Evolutionary conservation across 2,888 invertebrate genomes (phyloP).

Genomic region (Chelonus formosanus): DNA sequence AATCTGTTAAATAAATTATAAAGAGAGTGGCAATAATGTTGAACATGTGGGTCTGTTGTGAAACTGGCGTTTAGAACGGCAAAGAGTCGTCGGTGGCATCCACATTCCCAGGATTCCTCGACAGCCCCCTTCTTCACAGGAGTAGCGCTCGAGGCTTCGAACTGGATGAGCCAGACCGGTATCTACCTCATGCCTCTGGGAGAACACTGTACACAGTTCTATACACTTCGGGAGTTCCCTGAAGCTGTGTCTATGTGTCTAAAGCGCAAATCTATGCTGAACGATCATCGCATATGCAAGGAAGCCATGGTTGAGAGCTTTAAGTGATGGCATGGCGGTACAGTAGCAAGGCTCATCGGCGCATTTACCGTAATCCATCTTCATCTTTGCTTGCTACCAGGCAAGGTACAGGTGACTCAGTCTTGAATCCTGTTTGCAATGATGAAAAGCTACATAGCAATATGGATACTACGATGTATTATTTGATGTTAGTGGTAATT

Average conservation of each 20-base stretch:
- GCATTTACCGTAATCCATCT: slow-evolving; percentile 33
- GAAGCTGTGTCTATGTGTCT: background rate
- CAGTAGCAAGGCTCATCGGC: slow-evolving; percentile 16
- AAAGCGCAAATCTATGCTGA: slow-evolving; percentile 8
- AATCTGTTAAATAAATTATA: slow-evolving; percentile 20
- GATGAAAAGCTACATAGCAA: slow-evolving; percentile 3
- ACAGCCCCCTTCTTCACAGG: slow-evolving; percentile 15
- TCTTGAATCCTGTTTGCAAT: slow-evolving; percentile 24
- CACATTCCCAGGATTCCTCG: slow-evolving; percentile 55
- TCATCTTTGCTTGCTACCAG: slow-evolving; percentile 25
- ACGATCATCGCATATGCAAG: slow-evolving; percentile 6
- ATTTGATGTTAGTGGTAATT: background rate
- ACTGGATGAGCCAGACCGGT: slow-evolving; percentile 15
- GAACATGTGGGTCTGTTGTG: slow-evolving; percentile 13
- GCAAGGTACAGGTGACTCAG: slow-evolving; percentile 25
- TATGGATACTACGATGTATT: no score
- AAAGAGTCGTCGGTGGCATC: slow-evolving; percentile 53
- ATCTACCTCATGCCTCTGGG: background rate
- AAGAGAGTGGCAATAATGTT: slow-evolving; percentile 5
- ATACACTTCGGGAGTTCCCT: background rate
- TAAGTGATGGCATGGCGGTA: background rate
- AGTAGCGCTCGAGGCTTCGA: slow-evolving; percentile 9
- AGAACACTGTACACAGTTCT: background rate
- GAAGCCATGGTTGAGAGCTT: no score
- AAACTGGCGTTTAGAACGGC: slow-evolving; percentile 19